Evolutionary conservation across 2,797 vertebrate species (phyloP), one percentile per base, ranked within the genome.

Genomic region (Ctenochaetus hawaiiensis): DNA sequence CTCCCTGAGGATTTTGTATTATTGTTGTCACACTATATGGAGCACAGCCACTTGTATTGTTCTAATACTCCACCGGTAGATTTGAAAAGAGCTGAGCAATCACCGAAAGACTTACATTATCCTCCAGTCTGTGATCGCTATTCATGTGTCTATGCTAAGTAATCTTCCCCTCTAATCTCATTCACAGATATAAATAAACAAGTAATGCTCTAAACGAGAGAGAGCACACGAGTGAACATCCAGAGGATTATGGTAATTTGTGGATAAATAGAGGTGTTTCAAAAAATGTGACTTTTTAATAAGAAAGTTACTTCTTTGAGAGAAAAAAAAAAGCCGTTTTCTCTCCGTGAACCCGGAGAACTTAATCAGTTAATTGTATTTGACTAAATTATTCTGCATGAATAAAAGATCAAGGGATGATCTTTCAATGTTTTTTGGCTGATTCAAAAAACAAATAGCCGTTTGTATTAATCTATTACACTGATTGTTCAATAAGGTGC

Each of bases 121-220:
- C 93, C 95, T 86, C 78, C 82, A 63, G 91, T 94, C 94, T 94
- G 95, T 95, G 95, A 95, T 95, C 91, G 82, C 88, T 94, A 93
- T 93, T 95, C 92, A 84, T 94, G 94, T 92, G 91, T 92, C 92
- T 89, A 87, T 75, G 87, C 91, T 86, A 84, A 93, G 91, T 96
- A 95, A 95, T 96, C 95, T 94, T 87, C 88, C 79, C 70, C 87
- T 89, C 93, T 96, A 96, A 96, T 96, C 95, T 95, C 90, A 92
- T 92, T 91, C 91, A 93, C 85, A 92, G 92, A 96, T 94, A 94
- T 94, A 95, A 95, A 96, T 95, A 96, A 95, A 95, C 94, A 95
- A 94, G 92, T 88, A 89, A 91, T 89, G 92, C 92, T 92, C 86
- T 78, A 91, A 93, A 94, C 91, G 92, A 94, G 92, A 91, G 90